These are phyloP conservation scores for Dryobates pubescens DNA, from an alignment of 2,797 vertebrate species.

Conservation along the genomic window DNA sequence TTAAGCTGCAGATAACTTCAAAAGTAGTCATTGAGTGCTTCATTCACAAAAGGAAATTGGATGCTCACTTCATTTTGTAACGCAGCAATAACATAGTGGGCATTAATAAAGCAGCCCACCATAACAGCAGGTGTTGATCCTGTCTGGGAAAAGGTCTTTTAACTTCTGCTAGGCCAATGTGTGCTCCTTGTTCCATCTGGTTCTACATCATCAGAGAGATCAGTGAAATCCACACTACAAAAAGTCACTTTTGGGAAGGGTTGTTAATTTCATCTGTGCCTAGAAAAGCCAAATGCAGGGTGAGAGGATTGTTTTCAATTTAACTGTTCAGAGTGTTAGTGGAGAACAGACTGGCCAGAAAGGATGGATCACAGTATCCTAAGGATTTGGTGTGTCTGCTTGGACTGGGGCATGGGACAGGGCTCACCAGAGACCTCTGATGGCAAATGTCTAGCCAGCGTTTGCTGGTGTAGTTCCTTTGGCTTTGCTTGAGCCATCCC, in stretches of 20 bases:
- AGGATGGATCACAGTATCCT: neutral
- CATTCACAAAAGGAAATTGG: constrained; percentile 32
- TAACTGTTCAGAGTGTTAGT: neutral
- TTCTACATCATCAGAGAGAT: neutral
- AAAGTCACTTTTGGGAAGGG: neutral
- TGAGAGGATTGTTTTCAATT: neutral
- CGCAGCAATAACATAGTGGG: neutral
- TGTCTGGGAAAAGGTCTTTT: neutral
- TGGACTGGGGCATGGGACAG: neutral
- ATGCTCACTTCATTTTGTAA: constrained; percentile 12
- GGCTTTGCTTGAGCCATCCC: neutral
- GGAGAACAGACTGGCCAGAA: neutral
- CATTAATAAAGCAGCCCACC: neutral
- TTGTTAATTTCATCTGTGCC: neutral
- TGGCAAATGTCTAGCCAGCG: neutral
- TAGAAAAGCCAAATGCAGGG: neutral
- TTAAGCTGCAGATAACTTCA: constrained; percentile 22
- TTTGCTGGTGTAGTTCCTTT: neutral
- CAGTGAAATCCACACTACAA: neutral
- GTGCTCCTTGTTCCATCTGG: neutral
- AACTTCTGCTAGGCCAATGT: neutral
- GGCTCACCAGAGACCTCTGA: neutral
- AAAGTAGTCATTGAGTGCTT: constrained; percentile 21
- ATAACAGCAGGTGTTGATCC: neutral
- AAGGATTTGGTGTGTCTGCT: neutral